Evolutionary conservation across 2,888 invertebrate species (phyloP).

Genomic region (Gryllus longicercus): DNA sequence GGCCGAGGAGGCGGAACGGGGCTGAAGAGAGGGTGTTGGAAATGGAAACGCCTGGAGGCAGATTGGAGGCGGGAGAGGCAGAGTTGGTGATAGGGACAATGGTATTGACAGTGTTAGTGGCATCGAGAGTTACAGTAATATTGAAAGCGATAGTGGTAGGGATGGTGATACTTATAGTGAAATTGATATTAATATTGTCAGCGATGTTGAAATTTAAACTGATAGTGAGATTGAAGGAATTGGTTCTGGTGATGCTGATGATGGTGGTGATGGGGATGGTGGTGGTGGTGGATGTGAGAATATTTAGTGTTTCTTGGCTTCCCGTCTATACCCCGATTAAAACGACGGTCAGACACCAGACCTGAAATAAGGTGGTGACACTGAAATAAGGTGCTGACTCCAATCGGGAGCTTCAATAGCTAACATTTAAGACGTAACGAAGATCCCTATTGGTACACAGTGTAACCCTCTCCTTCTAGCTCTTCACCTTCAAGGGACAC

Average conservation of each 20-base stretch:
- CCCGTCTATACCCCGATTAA: too few species aligned
- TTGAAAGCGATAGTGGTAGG: constrained; percentile 17
- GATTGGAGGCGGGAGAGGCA: background rate
- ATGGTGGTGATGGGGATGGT: background rate
- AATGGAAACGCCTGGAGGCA: too few species aligned
- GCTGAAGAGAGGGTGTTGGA: too few species aligned
- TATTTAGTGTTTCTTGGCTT: background rate
- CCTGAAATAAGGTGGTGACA: too few species aligned
- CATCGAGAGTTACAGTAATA: constrained; percentile 11
- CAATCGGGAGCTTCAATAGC: too few species aligned
- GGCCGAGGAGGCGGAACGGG: too few species aligned
- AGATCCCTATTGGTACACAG: too few species aligned
- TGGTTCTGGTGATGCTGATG: background rate
- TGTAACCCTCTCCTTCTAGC: too few species aligned
- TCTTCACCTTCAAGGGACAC: too few species aligned
- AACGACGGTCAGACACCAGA: too few species aligned
- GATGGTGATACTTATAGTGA: constrained; percentile 1
- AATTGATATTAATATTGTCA: background rate
- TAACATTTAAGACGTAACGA: too few species aligned
- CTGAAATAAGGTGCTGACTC: too few species aligned
- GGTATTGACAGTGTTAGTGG: constrained; percentile 22
- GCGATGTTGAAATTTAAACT: background rate
- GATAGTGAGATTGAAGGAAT: background rate
- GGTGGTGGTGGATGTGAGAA: background rate
- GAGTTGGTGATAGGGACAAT: constrained; percentile 18